Base-by-base conservation (phyloP, 2,888 invertebrate species). In the Ormyrus thymus region DNA sequence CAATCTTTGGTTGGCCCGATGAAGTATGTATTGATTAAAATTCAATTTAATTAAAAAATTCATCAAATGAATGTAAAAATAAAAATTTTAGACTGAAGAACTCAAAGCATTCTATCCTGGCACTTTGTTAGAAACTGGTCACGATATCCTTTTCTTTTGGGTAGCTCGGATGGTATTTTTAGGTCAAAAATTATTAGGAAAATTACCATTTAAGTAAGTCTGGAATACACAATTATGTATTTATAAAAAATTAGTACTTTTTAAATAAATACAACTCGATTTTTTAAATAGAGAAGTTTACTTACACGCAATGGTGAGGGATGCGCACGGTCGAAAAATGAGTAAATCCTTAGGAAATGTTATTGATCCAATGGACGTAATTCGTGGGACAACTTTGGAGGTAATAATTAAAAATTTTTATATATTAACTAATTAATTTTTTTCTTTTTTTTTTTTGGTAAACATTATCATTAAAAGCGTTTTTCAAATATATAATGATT, bases 121-220 rank as follows among this genome's bases (percentile, higher is more conserved):
- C 0, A 93, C 95, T 0, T 90, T 99, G 62, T 91, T 99, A 84
- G 99, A 99, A 91, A 99, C 98, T 0, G 98, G 99, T 0, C 97
- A 99, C 89, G 99, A 97, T 86, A 99, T 99, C 86, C 90, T 99
- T 65, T 99, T 99, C 93, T 99, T 99, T 92, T 99, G 99, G 99
- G 99, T 99, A 6, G 99, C 99, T 0, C 93, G 98, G 81, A 99
- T 99, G 99, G 99, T 99, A 0, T 99, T 99, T 94, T 94, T 99
- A 85, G 97, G 98, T 0, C 95, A 95, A 84, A 94, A 96, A 84
- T 91, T 99, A n/a, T 91, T 97, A 74, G 97, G 96, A 1, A 93
- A 95, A 89, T 91, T 99, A 65, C 99, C 99, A 0, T 99, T 99
- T 91, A 95, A 93, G 93, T 94, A 86, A 90, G 91, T 58, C 65